phyloP scores from a whole-genome alignment of 2,888 invertebrate species.

The Enoplolaimus lenunculus region DNA sequence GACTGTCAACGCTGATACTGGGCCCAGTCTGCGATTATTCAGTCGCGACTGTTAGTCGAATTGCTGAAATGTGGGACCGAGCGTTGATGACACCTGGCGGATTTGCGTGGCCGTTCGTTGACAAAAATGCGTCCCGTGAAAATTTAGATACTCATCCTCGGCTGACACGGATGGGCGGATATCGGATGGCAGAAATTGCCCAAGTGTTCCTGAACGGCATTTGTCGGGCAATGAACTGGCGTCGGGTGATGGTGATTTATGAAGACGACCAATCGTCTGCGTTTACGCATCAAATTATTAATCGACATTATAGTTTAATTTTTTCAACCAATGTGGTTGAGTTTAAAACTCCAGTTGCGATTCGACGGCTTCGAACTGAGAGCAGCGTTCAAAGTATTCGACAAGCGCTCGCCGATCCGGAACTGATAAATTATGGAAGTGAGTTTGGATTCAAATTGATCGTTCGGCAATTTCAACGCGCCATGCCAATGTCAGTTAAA shows the following conservation, averaged over 20 bases:
- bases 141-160: conserved; percentile 9
- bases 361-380: not conserved
- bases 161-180: conserved; percentile 9
- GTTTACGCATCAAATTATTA: not conserved
- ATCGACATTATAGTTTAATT: not conserved
- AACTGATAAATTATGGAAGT: not conserved
- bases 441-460: not conserved
- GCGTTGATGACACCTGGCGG: conserved; percentile 6
- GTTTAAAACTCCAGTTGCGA: not conserved
- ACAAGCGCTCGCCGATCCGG: not conserved
- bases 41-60: conserved; percentile 14
- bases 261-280: not conserved
- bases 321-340: not conserved
- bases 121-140: not conserved
- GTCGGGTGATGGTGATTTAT: not conserved
- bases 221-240: not conserved
- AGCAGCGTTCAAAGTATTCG: not conserved
- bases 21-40: conserved; percentile 17
- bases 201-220: not conserved
- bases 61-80: conserved; percentile 6
- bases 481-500: too few species aligned
- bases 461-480: too few species aligned
- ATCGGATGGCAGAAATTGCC: not conserved
- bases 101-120: conserved; percentile 17
- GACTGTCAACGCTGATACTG: not conserved